Base-by-base conservation (phyloP, 2,797 vertebrate genomes). In the Dromococcyx pavoninus region DNA sequence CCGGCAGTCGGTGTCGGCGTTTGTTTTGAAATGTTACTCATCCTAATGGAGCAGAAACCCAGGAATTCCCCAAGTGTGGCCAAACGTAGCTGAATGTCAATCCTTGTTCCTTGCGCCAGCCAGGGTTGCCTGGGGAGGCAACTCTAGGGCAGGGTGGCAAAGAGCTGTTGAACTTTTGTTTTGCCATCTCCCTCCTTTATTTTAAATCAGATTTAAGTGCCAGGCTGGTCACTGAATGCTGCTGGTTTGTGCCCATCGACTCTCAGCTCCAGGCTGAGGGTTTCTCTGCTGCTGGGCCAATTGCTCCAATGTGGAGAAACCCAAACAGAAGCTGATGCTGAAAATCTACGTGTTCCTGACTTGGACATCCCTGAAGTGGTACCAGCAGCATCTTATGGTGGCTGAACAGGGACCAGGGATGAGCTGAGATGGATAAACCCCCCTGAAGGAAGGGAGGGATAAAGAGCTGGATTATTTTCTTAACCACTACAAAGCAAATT, bases 11-110 rank as follows among this genome's bases (percentile, higher is more conserved):
- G 28, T 32, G 17, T 60, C 11, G 27, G 11, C 0, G 41, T 84
- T 93, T 87, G 71, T 86, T 94, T 90, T 53, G 9, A 72, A 32
- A 28, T 66, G 81, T 86, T 88, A 61, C 75, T 95, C 77, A 61
- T 80, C 58, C 69, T 86, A 89, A 74, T 44, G 65, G 53, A 88
- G 88, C 90, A 76, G 94, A 89, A 91, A 86, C 6, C 17, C 81
- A 80, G 82, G 81, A 62, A 81, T 91, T 74, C 91, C 85, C 6
- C 4, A 2, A 84, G 88, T 6, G 58, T 43, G 62, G 27, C 60
- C 89, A 66, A 21, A 41, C 5, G 4, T 65, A n/a, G 80, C 64
- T 91, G 58, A 95, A 86, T 74, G 74, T 46, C 73, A 71, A 33
- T 30, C 67, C 66, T 88, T 92, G 41, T 70, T 61, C 66, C 51